Evolutionary conservation across 2,113 vertebrate genomes (phyloP).

Genomic region (Sardina pilchardus): DNA sequence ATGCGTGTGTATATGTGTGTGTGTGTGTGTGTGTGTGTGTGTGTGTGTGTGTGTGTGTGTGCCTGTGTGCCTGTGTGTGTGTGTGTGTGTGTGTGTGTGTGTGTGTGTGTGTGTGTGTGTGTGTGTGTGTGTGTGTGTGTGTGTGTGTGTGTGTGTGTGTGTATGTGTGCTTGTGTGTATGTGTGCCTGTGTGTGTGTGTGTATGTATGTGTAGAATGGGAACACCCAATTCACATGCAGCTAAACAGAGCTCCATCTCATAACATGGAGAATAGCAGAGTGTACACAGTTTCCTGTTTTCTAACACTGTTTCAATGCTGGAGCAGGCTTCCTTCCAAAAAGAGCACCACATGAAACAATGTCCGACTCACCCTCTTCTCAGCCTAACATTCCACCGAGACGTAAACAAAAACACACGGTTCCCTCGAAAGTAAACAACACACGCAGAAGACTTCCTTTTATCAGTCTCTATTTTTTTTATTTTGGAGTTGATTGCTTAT

Average conservation of each 20-base stretch:
- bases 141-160: not conserved
- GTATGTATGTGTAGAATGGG: not conserved
- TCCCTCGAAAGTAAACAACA: constrained; percentile 35
- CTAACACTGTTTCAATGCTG: constrained; percentile 11
- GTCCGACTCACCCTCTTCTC: not conserved
- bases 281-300: constrained; percentile 29
- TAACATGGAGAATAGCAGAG: constrained; percentile 9
- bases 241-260: not conserved
- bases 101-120: not conserved
- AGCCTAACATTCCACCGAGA: not conserved
- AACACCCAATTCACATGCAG: constrained; percentile 2
- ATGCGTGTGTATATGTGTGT: not conserved
- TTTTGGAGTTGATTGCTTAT: constrained; percentile 45
- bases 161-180: not conserved
- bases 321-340: not conserved
- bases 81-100: not conserved
- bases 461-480: constrained; percentile 33
- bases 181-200: not conserved
- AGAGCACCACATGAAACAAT: constrained; percentile 9
- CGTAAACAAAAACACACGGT: constrained; percentile 28
- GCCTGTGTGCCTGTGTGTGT: not conserved
- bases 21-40: not conserved
- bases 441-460: not conserved
- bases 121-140: not conserved
- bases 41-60: not conserved